Evolutionary conservation across 1,140 invertebrate genomes (phyloP), one percentile per base, ranked within the genome.

Genomic region (Theocolax elegans): DNA sequence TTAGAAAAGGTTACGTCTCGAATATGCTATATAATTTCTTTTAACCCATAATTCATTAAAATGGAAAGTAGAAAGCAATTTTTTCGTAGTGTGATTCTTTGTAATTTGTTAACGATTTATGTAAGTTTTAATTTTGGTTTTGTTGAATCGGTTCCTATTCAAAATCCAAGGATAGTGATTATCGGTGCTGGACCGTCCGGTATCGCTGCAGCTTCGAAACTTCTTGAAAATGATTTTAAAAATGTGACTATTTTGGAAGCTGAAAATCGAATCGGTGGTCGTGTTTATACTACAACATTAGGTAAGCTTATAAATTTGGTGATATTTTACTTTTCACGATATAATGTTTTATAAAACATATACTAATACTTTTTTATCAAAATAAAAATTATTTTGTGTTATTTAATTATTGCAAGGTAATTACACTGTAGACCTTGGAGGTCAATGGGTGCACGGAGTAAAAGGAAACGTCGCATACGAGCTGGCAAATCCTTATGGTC

Each of bases 381-480:
- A 19, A 92, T 95, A 78, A 6, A 35, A 35, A 6, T 35, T 35
- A 10, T 35, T 10, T 6, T 4, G 4, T 35, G 4, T 35, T 35
- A 35, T 35, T 35, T 6, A 35, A 35, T 6, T 10, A 35, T 35
- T 10, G n/a, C 10, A 29, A 83, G 86, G 79, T 1, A 87, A 89
- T 3, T 87, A 87, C 66, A 82, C 87, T 21, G 84, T 95, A 6
- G 95, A 97, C 80, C 69, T 96, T 8, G 95, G 95, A 1, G 94
- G 92, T 21, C 92, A 95, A 76, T 94, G 92, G 92, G 87, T 95
- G 74, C 94, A 96, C 75, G 94, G 94, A 9, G 89, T 94, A 79
- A 84, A 89, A 68, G 87, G 84, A 19, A 94, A 95, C 83, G 77
- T 87, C 10, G 89, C 93, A 0, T 94, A 88, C 77, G 81, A 91